Conservation (phyloP, 1,140 invertebrate genomes). For the Zophobas atratus region DNA sequence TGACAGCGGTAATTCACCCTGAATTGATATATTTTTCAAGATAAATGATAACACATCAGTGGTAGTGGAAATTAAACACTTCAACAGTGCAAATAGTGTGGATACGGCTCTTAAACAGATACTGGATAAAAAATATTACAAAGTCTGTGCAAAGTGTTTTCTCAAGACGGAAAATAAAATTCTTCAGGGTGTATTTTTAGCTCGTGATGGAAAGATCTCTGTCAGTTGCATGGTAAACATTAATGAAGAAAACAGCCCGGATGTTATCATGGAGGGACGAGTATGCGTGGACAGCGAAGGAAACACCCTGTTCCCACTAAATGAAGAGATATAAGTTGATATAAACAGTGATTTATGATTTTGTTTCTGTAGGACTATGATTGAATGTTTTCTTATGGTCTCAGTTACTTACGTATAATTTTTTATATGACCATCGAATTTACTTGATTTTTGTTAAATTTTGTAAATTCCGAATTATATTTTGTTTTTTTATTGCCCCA, state of each 20-base stretch:
- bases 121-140: background rate
- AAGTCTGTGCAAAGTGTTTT: background rate
- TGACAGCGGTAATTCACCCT: background rate
- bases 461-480: conserved; percentile 29
- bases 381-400: background rate
- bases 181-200: no score
- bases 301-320: background rate
- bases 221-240: background rate
- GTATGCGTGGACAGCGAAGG: background rate
- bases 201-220: no score
- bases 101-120: background rate
- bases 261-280: background rate
- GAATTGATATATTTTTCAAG: background rate
- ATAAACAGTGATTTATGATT: background rate
- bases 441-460: conserved; percentile 24
- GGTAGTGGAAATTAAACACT: background rate
- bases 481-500: conserved; percentile 4
- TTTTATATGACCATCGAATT: conserved; percentile 22
- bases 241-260: background rate
- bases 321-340: background rate
- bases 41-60: background rate
- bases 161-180: background rate
- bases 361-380: background rate
- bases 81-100: conserved; percentile 1
- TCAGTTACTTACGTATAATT: background rate